Percentiles rank a stretch among this genome's conserved stretches.
phyloP scores from a whole-genome alignment of 2,888 invertebrate species.

The Esperia sulphurella region DNA sequence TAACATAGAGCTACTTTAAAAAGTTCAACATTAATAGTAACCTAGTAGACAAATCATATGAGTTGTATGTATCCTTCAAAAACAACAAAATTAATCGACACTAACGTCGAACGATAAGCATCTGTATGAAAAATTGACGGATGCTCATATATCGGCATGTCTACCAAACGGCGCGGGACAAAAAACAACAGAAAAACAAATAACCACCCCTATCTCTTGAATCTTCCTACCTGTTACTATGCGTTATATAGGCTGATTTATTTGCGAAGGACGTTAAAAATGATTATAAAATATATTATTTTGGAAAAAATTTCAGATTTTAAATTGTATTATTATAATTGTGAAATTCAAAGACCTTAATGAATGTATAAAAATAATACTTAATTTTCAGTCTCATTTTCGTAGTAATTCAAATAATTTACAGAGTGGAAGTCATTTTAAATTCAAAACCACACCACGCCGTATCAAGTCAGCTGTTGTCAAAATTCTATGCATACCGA shows the following conservation, averaged over 20 bases:
- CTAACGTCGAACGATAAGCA: constrained; percentile 42
- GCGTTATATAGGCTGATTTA: constrained; percentile 1
- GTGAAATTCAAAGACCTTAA: too few relatives aligned
- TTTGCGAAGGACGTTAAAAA: not conserved
- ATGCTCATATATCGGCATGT: constrained; percentile 54
- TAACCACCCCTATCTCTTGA: constrained; percentile 26
- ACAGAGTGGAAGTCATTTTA: not conserved
- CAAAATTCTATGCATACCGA: constrained; percentile 71
- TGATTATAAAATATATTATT: too few relatives aligned
- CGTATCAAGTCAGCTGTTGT: constrained; percentile 64
- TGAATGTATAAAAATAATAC: too few relatives aligned
- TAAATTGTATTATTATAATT: too few relatives aligned
- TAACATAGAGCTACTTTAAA: too few relatives aligned
- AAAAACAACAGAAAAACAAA: constrained; percentile 35
- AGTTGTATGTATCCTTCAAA: not conserved
- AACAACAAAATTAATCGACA: constrained; percentile 44
- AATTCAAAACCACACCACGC: constrained; percentile 19
- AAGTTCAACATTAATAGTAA: not conserved
- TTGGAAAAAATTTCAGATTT: too few relatives aligned
- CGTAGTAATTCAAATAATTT: too few relatives aligned
- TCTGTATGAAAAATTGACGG: constrained; percentile 55
- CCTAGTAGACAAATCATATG: not conserved
- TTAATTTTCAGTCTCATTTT: too few relatives aligned
- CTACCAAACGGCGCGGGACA: constrained; percentile 33
- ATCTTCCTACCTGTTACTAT: constrained; percentile 45